A percentile compares a stretch with the other conserved stretches of the same genome.
phyloP scores from a whole-genome alignment of 1,140 invertebrate species.

The Propsilocerus akamusi region DNA sequence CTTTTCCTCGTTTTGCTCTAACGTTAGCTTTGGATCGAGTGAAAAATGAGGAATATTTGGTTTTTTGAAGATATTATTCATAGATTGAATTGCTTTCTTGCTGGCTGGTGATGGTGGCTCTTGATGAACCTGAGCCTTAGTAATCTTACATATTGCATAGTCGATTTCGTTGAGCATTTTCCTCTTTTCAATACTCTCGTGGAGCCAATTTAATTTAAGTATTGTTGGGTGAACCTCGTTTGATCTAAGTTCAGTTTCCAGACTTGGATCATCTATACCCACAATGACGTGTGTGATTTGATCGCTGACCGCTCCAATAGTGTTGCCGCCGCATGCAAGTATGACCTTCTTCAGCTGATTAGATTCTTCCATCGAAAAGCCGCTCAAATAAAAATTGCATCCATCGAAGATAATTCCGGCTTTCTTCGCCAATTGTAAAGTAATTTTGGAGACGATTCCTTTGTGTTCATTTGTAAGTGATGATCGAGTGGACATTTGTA shows the following conservation, averaged over 20 bases:
- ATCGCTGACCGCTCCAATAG: conserved; percentile 53
- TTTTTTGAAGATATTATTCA: conserved; percentile 23
- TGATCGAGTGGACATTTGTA: conserved; percentile 8
- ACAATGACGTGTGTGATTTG: conserved; percentile 64
- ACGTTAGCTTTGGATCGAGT: no score
- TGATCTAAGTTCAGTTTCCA: conserved; percentile 10
- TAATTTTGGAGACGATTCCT: conserved; percentile 21
- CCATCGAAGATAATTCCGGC: conserved; percentile 67
- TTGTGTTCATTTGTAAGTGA: conserved; percentile 16
- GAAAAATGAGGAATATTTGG: conserved; percentile 14
- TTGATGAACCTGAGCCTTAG: conserved; percentile 17
- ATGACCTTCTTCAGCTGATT: conserved; percentile 63
- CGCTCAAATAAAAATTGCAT: conserved; percentile 52
- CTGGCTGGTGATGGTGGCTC: conserved; percentile 37
- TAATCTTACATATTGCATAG: no score
- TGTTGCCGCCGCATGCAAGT: conserved; percentile 60
- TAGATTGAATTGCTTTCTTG: conserved; percentile 28
- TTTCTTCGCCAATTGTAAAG: conserved; percentile 42
- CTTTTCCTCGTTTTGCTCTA: not conserved
- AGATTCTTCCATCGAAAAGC: conserved; percentile 37
- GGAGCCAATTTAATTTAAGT: conserved; percentile 51
- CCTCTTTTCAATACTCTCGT: conserved; percentile 44
- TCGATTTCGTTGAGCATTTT: conserved; percentile 35
- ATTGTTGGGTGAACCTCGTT: conserved; percentile 30
- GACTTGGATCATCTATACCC: conserved; percentile 36